Conservation (phyloP, 2,113 vertebrate species). For the Fulmarus glacialis region DNA sequence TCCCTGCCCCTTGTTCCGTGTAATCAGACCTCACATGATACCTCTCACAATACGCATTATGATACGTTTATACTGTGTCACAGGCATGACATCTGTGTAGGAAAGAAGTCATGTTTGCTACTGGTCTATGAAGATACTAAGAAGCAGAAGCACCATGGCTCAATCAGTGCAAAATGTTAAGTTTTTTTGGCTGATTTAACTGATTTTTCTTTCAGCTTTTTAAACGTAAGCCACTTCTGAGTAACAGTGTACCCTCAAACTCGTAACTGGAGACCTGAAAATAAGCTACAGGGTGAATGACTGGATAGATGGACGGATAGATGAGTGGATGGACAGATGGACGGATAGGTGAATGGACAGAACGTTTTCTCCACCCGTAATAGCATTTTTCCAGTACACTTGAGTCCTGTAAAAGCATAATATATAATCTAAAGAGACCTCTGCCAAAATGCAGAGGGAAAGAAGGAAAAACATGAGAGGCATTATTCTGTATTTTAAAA, state of each 20-base stretch:
- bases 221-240: neutral
- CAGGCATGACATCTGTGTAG: neutral
- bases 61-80: fast-evolving
- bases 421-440: neutral
- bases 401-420: neutral
- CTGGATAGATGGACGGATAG: neutral
- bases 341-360: neutral
- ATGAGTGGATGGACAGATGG: neutral
- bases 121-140: fast-evolving
- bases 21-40: neutral
- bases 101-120: neutral
- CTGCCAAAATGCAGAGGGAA: neutral
- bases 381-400: neutral
- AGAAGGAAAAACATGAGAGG: neutral
- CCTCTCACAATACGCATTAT: neutral
- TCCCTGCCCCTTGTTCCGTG: neutral
- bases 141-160: neutral
- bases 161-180: neutral
- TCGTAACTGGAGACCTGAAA: neutral
- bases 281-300: neutral
- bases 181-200: neutral
- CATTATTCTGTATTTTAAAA: neutral
- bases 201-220: neutral
- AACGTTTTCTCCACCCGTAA: neutral
- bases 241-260: neutral